Conservation (phyloP, 2,113 vertebrate species). For the Mola mola region DNA sequence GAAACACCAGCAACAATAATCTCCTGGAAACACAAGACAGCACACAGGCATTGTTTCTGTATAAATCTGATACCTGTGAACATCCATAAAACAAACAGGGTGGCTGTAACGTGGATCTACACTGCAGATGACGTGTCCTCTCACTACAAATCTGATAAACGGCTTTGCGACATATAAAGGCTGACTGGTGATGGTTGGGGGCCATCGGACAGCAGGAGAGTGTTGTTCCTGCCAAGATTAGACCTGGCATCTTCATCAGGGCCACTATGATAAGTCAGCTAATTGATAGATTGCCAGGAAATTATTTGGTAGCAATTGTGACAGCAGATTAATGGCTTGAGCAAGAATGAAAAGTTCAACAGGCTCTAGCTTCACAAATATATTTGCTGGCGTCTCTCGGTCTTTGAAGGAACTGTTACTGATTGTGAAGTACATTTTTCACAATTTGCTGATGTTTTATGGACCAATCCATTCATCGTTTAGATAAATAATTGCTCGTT, state of each 20-base stretch:
- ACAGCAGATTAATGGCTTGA: neutral
- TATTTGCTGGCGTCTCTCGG: neutral
- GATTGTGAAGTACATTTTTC: neutral
- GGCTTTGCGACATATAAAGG: constrained; percentile 10
- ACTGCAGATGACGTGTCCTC: constrained; percentile 2
- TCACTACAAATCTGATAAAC: neutral
- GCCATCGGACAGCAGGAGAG: neutral
- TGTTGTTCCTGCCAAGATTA: neutral
- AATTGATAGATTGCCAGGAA: neutral
- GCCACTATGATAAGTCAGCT: neutral
- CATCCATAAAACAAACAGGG: constrained; percentile 30
- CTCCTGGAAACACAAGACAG: constrained; percentile 23
- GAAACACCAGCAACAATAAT: constrained; percentile 38
- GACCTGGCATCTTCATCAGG: neutral
- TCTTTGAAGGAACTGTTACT: neutral
- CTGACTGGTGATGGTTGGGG: neutral
- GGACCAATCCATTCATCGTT: neutral
- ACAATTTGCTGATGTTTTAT: neutral
- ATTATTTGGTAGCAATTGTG: neutral
- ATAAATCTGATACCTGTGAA: constrained; percentile 23
- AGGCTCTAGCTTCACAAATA: neutral
- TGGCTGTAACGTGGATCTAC: neutral
- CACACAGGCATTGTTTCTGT: constrained; percentile 24
- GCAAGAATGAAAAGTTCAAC: neutral
- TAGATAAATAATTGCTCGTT: neutral